Conservation (phyloP, 2,113 vertebrate species). For the Aspidoscelis tigris region DNA sequence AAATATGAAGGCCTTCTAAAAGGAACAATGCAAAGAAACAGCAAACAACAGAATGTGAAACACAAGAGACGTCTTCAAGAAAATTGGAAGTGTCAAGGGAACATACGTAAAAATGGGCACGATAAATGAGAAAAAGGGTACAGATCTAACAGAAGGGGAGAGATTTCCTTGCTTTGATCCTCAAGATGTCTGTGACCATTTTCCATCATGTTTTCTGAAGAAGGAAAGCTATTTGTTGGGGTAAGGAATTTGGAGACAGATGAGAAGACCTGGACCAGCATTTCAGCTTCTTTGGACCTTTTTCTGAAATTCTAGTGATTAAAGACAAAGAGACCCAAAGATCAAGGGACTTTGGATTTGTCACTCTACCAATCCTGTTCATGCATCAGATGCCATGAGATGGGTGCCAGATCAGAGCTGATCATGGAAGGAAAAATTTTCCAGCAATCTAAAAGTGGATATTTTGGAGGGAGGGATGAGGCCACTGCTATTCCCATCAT, state of each 20-base stretch:
- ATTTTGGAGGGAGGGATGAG: conserved; percentile 77
- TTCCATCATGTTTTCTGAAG: conserved; percentile 73
- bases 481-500: conserved; percentile 76
- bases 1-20: no score
- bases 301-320: conserved; percentile 90
- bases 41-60: no score
- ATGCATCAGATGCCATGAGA: conserved; percentile 87
- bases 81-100: no score
- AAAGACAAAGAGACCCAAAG: conserved; percentile 87
- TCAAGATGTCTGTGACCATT: neutral
- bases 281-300: conserved; percentile 86
- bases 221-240: conserved; percentile 87
- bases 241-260: conserved; percentile 87
- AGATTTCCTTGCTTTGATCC: no score
- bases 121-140: no score
- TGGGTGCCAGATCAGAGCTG: conserved; percentile 84
- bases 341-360: conserved; percentile 88
- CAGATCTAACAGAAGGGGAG: no score
- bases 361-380: conserved; percentile 86
- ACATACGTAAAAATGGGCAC: no score
- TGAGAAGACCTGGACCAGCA: conserved; percentile 83
- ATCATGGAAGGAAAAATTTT: conserved; percentile 86
- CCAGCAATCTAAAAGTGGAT: conserved; percentile 72
- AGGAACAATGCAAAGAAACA: no score
- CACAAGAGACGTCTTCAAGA: no score